phyloP scores from a whole-genome alignment of 2,113 vertebrate species.

The Prunella himalayana region DNA sequence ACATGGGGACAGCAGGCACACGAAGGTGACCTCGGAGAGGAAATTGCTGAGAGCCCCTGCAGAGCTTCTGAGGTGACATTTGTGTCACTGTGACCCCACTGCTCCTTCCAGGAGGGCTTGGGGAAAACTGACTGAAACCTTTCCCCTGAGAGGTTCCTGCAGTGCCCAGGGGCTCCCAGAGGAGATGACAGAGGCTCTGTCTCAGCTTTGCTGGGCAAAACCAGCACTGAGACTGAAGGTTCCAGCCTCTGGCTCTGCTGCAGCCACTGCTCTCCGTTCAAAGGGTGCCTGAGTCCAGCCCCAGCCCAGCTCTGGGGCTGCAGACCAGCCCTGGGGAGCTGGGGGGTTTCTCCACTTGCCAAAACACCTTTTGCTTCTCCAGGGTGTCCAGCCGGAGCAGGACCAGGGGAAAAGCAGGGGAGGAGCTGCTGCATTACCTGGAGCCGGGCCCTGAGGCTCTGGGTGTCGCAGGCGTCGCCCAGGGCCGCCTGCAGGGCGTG shows the following conservation, averaged over 20 bases:
- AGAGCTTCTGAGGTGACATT: not conserved
- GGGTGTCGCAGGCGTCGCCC: conserved; percentile 71
- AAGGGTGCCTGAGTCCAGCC: no score
- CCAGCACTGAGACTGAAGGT: not conserved
- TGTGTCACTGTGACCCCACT: not conserved
- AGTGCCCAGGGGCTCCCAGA: not conserved
- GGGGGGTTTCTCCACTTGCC: not conserved
- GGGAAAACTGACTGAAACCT: not conserved
- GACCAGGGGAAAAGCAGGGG: rapidly evolving
- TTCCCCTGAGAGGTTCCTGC: not conserved
- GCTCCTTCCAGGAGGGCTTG: not conserved
- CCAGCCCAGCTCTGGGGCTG: not conserved
- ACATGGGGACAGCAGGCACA: not conserved
- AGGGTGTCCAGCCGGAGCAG: not conserved
- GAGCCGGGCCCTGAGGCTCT: conserved; percentile 68
- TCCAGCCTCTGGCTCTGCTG: not conserved
- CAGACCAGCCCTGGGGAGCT: not conserved
- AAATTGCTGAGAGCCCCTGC: not conserved
- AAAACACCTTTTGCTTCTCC: not conserved
- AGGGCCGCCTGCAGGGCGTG: conserved; percentile 82
- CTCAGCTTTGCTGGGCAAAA: not conserved
- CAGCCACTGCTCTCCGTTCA: not conserved
- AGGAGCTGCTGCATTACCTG: conserved; percentile 67
- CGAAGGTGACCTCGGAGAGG: not conserved
- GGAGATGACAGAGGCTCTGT: not conserved